Conservation (phyloP, 2,797 vertebrate species). For the Ambastaia sidthimunki region DNA sequence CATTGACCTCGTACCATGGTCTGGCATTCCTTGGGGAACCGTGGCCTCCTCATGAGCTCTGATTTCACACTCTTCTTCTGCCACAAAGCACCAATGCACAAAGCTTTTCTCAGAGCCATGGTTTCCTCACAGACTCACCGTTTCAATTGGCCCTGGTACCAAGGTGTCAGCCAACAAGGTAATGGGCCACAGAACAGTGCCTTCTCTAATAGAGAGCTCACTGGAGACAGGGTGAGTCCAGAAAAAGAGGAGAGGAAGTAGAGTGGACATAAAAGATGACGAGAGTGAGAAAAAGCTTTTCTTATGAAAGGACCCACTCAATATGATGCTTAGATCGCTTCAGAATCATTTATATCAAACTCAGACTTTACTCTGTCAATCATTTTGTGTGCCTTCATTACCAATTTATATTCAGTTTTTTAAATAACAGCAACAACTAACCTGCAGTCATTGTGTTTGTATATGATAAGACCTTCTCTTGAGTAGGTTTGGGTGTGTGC, state of each 20-base stretch:
- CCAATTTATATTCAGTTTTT: constrained; percentile 15
- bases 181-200: constrained; percentile 89
- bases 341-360: neutral
- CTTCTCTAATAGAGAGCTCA: constrained; percentile 91
- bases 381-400: neutral
- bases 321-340: constrained; percentile 49
- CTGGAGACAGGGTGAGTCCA: constrained; percentile 42
- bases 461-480: constrained; percentile 18
- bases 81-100: constrained; percentile 94
- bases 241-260: constrained; percentile 22
- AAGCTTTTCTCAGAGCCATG: constrained; percentile 87
- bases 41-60: constrained; percentile 87
- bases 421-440: constrained; percentile 12
- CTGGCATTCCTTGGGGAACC: constrained; percentile 88
- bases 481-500: neutral
- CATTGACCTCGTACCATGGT: constrained; percentile 85
- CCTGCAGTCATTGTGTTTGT: constrained; percentile 26
- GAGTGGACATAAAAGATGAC: constrained; percentile 40
- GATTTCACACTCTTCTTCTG: constrained; percentile 90
- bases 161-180: constrained; percentile 97
- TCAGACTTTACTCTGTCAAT: neutral
- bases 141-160: constrained; percentile 74
- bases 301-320: constrained; percentile 73
- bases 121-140: constrained; percentile 75
- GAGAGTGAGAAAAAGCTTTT: constrained; percentile 54